Conservation (phyloP, 1,140 invertebrate genomes). For the Eciton burchellii region DNA sequence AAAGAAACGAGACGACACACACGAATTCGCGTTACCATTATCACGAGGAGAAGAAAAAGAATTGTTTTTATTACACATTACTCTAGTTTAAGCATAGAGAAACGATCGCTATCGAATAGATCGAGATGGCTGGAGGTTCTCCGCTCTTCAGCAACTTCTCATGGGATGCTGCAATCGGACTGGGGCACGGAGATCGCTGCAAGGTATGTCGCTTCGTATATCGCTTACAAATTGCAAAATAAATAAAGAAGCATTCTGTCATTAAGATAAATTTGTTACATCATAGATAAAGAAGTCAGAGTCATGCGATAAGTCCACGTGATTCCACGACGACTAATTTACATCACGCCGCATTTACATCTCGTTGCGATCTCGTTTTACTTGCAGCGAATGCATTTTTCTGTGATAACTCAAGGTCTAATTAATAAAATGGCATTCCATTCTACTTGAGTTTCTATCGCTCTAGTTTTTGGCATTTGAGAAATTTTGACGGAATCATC, state of each 20-base stretch:
- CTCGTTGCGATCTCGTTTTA: background rate
- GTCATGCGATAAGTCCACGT: background rate
- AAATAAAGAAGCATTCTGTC: background rate
- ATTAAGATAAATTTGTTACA: background rate
- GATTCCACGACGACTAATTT: background rate
- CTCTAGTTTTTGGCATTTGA: background rate
- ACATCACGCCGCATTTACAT: background rate
- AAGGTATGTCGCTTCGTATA: slow-evolving; percentile 24
- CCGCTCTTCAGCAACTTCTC: slow-evolving; percentile 26
- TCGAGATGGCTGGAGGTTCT: background rate
- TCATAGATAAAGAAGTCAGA: background rate
- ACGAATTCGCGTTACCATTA: background rate
- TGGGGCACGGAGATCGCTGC: slow-evolving; percentile 35
- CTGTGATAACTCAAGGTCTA: background rate
- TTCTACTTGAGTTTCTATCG: background rate
- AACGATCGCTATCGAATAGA: background rate
- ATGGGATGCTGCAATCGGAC: background rate
- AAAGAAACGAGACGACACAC: too few relatives aligned
- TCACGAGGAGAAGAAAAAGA: background rate
- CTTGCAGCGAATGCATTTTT: background rate
- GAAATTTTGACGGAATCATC: background rate
- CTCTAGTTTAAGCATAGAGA: background rate
- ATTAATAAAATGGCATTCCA: background rate
- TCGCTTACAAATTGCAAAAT: background rate
- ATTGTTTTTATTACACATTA: background rate